Conservation (phyloP, 1,140 invertebrate species). For the Lysiphlebus fabarum region DNA sequence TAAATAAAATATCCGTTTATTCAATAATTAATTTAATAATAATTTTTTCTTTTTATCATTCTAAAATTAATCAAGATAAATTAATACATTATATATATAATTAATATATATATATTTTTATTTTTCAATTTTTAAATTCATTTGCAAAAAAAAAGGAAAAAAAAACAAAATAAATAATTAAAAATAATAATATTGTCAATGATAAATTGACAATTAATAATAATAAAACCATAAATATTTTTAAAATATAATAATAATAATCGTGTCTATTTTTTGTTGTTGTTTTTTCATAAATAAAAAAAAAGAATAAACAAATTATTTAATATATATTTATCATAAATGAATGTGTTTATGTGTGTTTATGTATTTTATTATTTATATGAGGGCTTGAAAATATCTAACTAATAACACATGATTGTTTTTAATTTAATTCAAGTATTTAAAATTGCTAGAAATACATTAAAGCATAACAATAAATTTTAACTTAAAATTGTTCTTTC, state of each 20-base stretch:
- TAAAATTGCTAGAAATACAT: constrained; percentile 45
- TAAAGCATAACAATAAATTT: constrained; percentile 48
- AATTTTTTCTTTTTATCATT: neutral
- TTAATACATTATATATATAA: no score
- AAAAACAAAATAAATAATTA: no score
- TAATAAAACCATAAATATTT: neutral
- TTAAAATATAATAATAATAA: no score
- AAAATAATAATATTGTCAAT: no score
- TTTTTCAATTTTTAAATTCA: no score
- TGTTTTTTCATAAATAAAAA: neutral
- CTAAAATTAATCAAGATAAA: no score
- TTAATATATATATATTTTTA: no score
- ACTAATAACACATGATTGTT: constrained; percentile 39
- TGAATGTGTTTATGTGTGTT: constrained; percentile 28
- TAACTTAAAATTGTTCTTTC: constrained; percentile 33
- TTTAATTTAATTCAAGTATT: constrained; percentile 39
- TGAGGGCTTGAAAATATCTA: constrained; percentile 24
- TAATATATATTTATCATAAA: constrained; percentile 30
- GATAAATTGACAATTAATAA: no score
- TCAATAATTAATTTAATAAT: neutral
- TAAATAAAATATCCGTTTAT: no score
- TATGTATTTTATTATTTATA: no score
- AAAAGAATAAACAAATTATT: constrained; percentile 27
- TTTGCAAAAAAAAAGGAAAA: no score
- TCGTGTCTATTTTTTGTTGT: no score